These are phyloP conservation scores for Papilio helenus DNA, from an alignment of 1,140 invertebrate genomes.

Conservation along the genomic window DNA sequence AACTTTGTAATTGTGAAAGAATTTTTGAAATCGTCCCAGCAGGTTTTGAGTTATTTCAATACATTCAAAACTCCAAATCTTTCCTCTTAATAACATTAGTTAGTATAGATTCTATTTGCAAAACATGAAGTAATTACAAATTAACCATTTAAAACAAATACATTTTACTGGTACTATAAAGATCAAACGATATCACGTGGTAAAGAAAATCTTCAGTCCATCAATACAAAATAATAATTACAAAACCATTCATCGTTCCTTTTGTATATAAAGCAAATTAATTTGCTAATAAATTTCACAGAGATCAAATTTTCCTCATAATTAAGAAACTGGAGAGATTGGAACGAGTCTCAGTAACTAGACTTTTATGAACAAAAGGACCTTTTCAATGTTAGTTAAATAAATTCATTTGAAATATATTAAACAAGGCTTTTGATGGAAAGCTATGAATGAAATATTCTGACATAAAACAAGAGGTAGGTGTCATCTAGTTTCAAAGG, in stretches of 20 bases:
- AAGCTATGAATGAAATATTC: constrained; percentile 13
- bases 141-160: background rate
- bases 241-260: constrained; percentile 41
- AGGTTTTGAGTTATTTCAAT: too few species aligned
- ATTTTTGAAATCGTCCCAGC: too few species aligned
- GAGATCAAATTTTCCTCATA: constrained; percentile 51
- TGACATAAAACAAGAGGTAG: background rate
- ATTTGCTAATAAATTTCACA: constrained; percentile 47
- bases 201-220: constrained; percentile 1
- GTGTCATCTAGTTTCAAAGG: constrained; percentile 4
- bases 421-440: constrained; percentile 9
- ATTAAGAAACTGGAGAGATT: constrained; percentile 45
- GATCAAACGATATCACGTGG: background rate
- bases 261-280: constrained; percentile 39
- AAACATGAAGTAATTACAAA: background rate
- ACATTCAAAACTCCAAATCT: too few species aligned
- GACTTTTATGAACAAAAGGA: constrained; percentile 30
- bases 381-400: constrained; percentile 28
- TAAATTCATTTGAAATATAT: constrained; percentile 23
- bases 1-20: too few species aligned
- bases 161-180: background rate
- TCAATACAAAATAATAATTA: constrained; percentile 41
- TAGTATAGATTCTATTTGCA: background rate
- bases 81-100: too few species aligned
- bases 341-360: constrained; percentile 26